Base-by-base conservation (phyloP, 2,113 vertebrate species). In the Stictonetta naevosa region DNA sequence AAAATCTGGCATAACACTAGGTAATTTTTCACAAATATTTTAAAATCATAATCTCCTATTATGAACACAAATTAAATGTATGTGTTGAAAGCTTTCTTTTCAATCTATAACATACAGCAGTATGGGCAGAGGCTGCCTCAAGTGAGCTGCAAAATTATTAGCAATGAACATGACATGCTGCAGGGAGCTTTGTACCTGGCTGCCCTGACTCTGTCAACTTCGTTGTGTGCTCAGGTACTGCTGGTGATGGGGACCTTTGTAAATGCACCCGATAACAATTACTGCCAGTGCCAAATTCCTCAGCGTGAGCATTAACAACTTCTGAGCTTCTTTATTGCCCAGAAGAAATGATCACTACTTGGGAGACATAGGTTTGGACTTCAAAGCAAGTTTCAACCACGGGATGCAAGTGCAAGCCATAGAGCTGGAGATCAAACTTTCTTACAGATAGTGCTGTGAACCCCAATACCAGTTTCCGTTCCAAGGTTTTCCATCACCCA, bases 1-100 rank as follows among this genome's bases (percentile, higher is more conserved):
- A 26, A 52, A 52, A 25, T 87, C 78, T 75, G 33, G 23, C 19
- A 13, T 21, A 21, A 46, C 31, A 85, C 36, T 88, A 40, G 71
- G 36, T 88, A 83, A 76, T 46, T 83, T 71, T 62, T 83, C 40
- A 85, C 36, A 83, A 95, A 86, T 62, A 77, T 71, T 77, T 85
- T 36, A 34, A 73, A 76, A 63, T 74, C 69, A 18, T 46, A 55
- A 75, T 34, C 52, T 73, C 62, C 60, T 1, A 0, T 55, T 78
- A 63, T 0, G 0, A 55, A 81, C 8, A 21, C 2, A 14, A 74
- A 50, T 66, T 44, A 38, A 62, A 73, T 26, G 63, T 20, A 21
- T 53, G 63, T 40, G 55, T 79, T 63, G 50, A 72, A 67, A 90
- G 67, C 59, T 94, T 53, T 90, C 19, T 55, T 74, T 74, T 69